Percentiles rank a stretch among this genome's conserved stretches.
These are phyloP conservation scores for Reticulitermes speratus DNA, from an alignment of 1,140 invertebrate genomes.

Conservation along the genomic window DNA sequence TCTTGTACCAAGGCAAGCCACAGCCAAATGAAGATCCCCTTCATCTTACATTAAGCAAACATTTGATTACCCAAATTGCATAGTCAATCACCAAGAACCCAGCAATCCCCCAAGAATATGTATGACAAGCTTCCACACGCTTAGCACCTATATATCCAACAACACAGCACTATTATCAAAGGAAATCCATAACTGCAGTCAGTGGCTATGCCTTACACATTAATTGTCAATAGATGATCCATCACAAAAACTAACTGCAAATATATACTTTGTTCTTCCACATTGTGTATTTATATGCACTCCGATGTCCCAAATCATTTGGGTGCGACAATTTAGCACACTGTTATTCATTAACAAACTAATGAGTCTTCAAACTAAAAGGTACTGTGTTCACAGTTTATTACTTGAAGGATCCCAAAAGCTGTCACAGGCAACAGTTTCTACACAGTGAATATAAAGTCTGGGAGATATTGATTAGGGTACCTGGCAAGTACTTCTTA, in stretches of 20 bases:
- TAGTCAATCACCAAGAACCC: neutral
- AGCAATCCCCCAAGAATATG: neutral
- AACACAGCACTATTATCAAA: neutral
- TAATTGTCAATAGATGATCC: neutral
- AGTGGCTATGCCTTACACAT: neutral
- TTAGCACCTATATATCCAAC: no score
- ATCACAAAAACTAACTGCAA: slow-evolving; percentile 16
- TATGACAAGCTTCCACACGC: neutral
- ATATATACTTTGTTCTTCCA: neutral
- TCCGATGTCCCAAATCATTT: neutral
- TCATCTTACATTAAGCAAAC: slow-evolving; percentile 24
- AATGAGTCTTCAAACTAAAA: no score
- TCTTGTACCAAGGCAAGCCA: slow-evolving; percentile 36
- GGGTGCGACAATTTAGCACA: no score
- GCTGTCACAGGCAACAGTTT: no score
- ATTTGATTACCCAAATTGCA: neutral
- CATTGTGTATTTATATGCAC: neutral
- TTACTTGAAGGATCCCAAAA: no score
- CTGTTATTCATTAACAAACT: no score
- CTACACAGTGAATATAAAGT: no score
- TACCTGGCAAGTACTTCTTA: no score
- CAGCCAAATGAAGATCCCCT: slow-evolving; percentile 32
- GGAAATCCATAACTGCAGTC: neutral
- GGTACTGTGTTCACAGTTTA: no score
- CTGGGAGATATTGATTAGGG: no score